These are phyloP conservation scores for Lithophane semibrunnea DNA, from an alignment of 2,888 invertebrate species.

Conservation along the genomic window DNA sequence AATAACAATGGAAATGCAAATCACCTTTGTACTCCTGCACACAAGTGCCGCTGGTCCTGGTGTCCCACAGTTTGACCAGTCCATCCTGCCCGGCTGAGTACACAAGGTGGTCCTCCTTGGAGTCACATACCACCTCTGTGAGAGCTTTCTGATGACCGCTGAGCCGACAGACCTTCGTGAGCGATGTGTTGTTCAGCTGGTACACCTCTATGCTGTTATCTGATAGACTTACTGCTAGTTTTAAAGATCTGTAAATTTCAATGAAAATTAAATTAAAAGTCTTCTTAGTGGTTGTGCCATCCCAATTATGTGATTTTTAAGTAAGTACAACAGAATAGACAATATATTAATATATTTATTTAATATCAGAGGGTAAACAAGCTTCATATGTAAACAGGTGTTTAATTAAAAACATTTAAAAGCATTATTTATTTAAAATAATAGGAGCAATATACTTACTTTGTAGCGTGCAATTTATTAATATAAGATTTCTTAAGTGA, in stretches of 20 bases:
- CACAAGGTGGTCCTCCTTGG: slow-evolving; percentile 89
- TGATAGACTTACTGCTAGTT: slow-evolving; percentile 79
- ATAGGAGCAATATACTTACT: slow-evolving; percentile 79
- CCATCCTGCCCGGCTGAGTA: slow-evolving; percentile 91
- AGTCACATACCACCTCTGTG: slow-evolving; percentile 91
- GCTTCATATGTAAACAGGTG: background rate
- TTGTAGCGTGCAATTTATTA: slow-evolving; percentile 90
- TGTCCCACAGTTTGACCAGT: slow-evolving; percentile 91
- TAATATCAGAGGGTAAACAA: background rate
- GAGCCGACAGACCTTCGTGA: slow-evolving; percentile 81
- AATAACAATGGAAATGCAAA: background rate
- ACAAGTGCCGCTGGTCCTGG: slow-evolving; percentile 87
- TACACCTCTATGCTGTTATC: slow-evolving; percentile 85
- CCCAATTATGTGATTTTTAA: background rate
- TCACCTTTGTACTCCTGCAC: slow-evolving; percentile 83
- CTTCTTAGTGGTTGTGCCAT: background rate
- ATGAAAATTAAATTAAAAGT: slow-evolving; percentile 10
- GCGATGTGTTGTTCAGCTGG: slow-evolving; percentile 77
- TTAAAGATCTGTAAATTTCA: slow-evolving; percentile 76
- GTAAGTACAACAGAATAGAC: background rate
- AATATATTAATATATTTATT: background rate
- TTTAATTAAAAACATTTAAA: slow-evolving; percentile 6
- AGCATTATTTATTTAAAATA: slow-evolving; percentile 3
- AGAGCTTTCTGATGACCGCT: slow-evolving; percentile 86
- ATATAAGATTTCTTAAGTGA: slow-evolving; percentile 91